phyloP scores from a whole-genome alignment of 2,888 invertebrate genomes.

The Saturnia pavonia region DNA sequence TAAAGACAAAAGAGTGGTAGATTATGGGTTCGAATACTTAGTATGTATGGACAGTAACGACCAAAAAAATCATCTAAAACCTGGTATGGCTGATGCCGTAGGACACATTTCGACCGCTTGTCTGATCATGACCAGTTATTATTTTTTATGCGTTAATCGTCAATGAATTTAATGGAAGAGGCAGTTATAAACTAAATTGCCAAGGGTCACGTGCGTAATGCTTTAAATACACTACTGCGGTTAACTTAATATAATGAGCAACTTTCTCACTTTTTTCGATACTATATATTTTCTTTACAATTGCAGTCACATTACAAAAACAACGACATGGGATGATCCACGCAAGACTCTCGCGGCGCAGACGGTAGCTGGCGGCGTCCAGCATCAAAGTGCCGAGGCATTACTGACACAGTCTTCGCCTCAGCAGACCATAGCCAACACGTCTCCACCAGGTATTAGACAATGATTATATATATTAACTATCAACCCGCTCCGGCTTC shows the following conservation, averaged over 20 bases:
- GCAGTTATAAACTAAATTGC: too few relatives aligned
- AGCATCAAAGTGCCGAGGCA: constrained; percentile 78
- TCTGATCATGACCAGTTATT: too few relatives aligned
- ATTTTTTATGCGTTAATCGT: too few relatives aligned
- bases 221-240: too few relatives aligned
- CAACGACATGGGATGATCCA: constrained; percentile 96
- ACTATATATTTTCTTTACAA: constrained; percentile 28
- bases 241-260: background rate
- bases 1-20: background rate
- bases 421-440: constrained; percentile 60
- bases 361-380: constrained; percentile 72
- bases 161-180: too few relatives aligned
- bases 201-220: too few relatives aligned
- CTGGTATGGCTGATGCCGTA: too few relatives aligned
- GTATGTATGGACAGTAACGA: too few relatives aligned
- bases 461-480: background rate
- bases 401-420: constrained; percentile 68
- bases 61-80: too few relatives aligned
- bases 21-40: background rate
- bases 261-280: background rate
- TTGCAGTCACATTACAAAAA: constrained; percentile 92
- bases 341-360: constrained; percentile 89
- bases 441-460: constrained; percentile 61
- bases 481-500: too few relatives aligned
- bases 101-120: too few relatives aligned